Base-by-base conservation (phyloP, 2,113 vertebrate genomes). In the Paraplagusia blochii region DNA sequence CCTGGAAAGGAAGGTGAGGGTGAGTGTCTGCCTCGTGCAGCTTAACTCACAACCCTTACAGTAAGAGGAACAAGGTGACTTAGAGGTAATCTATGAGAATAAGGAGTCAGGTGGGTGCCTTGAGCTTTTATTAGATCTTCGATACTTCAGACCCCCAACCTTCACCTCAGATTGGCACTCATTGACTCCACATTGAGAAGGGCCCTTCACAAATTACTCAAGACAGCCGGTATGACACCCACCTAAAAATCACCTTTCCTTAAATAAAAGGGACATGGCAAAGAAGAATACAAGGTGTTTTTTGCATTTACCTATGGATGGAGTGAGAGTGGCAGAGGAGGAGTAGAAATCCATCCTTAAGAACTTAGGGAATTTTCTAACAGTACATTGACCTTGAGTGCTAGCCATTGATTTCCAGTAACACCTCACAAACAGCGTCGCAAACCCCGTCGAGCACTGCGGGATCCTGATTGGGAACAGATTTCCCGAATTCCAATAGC, bases 311-410 rank as follows among this genome's bases (percentile, higher is more conserved):
- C 88, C 92, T 89, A 79, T 88, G 58, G 63, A 79, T 52, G 72
- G 82, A 83, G 77, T 74, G 62, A 59, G 59, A 66, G 64, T 75
- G 59, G 55, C 33, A 64, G 58, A 76, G 76, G 69, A 69, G 63
- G 64, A 72, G 60, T 87, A 86, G 90, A 87, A 87, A 92, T 92
- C 92, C 92, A 96, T 97, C 95, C 86, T 92, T 96, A 94, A 96
- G 92, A 77, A 89, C 92, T 92, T 93, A 95, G 94, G 93, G 95
- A 95, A 92, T 95, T 95, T 94, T 93, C 93, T 93, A 94, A 94
- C 93, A 95, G 93, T 95, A 95, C 95, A 95, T 95, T 99, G 95
- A 98, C 96, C 96, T 99, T 99, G 95, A 97, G 93, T 93, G 92
- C 58, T 63, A 90, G 88, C 81, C 93, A 97, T 96, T 94, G 96